Conservation (phyloP, 1,140 invertebrate genomes). For the Cyclina sinensis region DNA sequence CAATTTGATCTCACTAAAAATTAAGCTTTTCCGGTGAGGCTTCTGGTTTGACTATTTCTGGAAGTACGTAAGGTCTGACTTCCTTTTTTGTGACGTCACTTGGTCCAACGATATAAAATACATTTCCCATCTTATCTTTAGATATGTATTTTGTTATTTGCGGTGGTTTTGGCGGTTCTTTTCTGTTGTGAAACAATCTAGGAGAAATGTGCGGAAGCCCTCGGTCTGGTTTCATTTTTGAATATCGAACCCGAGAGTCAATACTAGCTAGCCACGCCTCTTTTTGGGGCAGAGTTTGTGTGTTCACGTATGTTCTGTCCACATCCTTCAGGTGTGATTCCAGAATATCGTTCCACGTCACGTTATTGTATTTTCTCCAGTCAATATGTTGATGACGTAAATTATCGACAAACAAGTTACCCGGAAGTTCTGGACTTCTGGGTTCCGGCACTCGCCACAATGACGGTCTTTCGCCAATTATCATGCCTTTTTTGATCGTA, state of each 20-base stretch:
- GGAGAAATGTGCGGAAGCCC: constrained; percentile 50
- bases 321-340: constrained; percentile 56
- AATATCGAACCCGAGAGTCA: constrained; percentile 54
- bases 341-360: constrained; percentile 64
- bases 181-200: constrained; percentile 32
- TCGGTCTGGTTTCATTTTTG: constrained; percentile 48
- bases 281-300: constrained; percentile 59
- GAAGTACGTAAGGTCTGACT: constrained; percentile 43
- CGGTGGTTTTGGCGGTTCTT: constrained; percentile 46
- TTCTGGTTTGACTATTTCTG: constrained; percentile 48
- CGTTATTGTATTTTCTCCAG: constrained; percentile 37
- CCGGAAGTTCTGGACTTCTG: constrained; percentile 30
- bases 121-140: constrained; percentile 52
- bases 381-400: constrained; percentile 49
- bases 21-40: constrained; percentile 25
- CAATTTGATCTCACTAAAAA: constrained; percentile 13
- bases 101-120: constrained; percentile 59
- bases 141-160: constrained; percentile 39
- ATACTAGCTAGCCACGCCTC: constrained; percentile 64
- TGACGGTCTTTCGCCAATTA: constrained; percentile 54
- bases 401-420: constrained; percentile 61
- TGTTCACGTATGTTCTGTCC: background rate
- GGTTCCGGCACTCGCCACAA: constrained; percentile 8
- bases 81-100: constrained; percentile 56
- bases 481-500: constrained; percentile 36